Conservation (phyloP, 2,797 vertebrate genomes). For the Melanotaenia nigrans region DNA sequence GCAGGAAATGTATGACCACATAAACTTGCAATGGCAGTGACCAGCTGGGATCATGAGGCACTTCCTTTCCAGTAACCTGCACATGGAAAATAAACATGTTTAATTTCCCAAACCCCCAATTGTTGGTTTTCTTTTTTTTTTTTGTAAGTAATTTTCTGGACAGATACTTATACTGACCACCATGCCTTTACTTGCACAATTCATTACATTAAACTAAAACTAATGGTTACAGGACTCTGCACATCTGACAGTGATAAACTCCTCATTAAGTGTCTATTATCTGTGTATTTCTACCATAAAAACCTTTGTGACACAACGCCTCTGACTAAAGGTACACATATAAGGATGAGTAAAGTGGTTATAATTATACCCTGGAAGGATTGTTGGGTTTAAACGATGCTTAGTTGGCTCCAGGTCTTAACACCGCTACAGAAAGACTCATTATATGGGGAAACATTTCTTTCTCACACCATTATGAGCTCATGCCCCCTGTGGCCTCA, state of each 20-base stretch:
- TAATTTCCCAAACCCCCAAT: not conserved
- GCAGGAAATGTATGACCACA: slow-evolving; percentile 83
- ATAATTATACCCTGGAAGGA: not conserved
- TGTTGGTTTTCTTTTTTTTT: not conserved
- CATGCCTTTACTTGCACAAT: not conserved
- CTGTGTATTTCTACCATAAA: not conserved
- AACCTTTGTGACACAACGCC: not conserved
- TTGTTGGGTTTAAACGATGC: not conserved
- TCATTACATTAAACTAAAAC: not conserved
- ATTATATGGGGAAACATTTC: not conserved
- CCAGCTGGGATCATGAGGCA: slow-evolving; percentile 78
- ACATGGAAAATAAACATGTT: slow-evolving; percentile 38
- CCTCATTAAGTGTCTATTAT: not conserved
- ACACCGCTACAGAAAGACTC: not conserved
- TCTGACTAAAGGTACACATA: not conserved
- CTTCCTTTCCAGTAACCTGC: slow-evolving; percentile 90
- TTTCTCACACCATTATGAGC: not conserved
- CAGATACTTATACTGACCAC: slow-evolving; percentile 7
- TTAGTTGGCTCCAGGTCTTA: not conserved
- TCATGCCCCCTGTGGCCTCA: not conserved
- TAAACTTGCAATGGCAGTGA: slow-evolving; percentile 80
- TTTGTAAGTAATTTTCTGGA: slow-evolving; percentile 7
- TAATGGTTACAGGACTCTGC: not conserved
- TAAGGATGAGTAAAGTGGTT: not conserved
- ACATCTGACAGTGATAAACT: not conserved